Evolutionary conservation across 2,113 vertebrate genomes (phyloP).

Genomic region (Malaclemys terrapin): DNA sequence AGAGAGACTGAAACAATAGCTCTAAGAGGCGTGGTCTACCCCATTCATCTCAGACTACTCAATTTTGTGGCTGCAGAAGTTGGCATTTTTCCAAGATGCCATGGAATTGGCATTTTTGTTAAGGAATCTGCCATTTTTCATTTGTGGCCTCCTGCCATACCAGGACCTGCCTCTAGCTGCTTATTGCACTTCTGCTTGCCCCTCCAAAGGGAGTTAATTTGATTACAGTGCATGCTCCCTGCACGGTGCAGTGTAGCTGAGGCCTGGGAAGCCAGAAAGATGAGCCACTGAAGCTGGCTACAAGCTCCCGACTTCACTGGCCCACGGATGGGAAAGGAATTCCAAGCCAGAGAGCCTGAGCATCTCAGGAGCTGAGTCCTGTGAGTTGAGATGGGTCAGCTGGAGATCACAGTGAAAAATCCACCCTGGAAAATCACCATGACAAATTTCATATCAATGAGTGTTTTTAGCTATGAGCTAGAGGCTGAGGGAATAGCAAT

Average conservation of each 20-base stretch:
- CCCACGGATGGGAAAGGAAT: background rate
- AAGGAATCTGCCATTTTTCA: background rate
- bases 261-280: background rate
- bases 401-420: background rate
- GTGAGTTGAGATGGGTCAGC: background rate
- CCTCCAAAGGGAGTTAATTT: background rate
- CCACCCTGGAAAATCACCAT: background rate
- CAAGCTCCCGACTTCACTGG: background rate
- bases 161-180: background rate
- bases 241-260: rapidly evolving
- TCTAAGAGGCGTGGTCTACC: background rate
- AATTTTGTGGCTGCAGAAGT: background rate
- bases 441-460: background rate
- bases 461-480: background rate
- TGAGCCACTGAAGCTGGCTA: background rate
- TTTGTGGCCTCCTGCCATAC: background rate
- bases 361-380: background rate
- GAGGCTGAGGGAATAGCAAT: background rate
- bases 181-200: background rate
- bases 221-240: rapidly evolving
- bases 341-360: background rate
- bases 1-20: rapidly evolving
- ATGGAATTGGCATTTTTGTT: background rate
- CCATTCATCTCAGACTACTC: rapidly evolving
- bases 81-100: background rate